phyloP scores from a whole-genome alignment of 2,888 invertebrate species.

The Agrotis segetum region DNA sequence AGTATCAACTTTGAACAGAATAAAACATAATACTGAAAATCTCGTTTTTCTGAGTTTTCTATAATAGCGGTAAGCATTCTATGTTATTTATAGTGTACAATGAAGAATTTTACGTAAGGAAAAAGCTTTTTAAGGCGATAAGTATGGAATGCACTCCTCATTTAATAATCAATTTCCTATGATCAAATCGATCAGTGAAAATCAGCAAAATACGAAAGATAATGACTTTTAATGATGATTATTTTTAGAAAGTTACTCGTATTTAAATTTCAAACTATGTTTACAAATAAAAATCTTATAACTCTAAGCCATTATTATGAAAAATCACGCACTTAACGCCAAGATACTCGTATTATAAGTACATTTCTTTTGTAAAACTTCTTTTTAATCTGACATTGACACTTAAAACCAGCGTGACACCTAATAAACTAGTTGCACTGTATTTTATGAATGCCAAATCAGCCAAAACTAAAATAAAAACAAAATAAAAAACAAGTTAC shows the following conservation, averaged over 20 bases:
- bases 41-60: not conserved
- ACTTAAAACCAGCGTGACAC: constrained; percentile 8
- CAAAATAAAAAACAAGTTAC: constrained; percentile 37
- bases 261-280: not conserved
- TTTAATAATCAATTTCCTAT: too few relatives aligned
- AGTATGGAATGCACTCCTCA: too few relatives aligned
- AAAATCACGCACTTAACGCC: not conserved
- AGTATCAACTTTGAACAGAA: not conserved
- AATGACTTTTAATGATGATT: too few relatives aligned
- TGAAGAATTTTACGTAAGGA: not conserved
- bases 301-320: not conserved
- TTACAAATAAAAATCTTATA: constrained; percentile 6
- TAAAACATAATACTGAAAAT: not conserved
- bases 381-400: constrained; percentile 17
- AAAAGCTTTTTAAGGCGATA: too few relatives aligned
- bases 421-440: constrained; percentile 26
- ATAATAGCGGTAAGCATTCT: too few relatives aligned
- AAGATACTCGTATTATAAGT: too few relatives aligned
- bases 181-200: not conserved
- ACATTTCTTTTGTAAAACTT: not conserved
- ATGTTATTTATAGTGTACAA: not conserved
- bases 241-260: too few relatives aligned
- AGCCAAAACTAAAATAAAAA: constrained; percentile 8
- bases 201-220: not conserved
- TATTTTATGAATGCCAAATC: constrained; percentile 26